These are phyloP conservation scores for Xerus inauris DNA, from an alignment of 2,113 vertebrate genomes.

Conservation along the genomic window DNA sequence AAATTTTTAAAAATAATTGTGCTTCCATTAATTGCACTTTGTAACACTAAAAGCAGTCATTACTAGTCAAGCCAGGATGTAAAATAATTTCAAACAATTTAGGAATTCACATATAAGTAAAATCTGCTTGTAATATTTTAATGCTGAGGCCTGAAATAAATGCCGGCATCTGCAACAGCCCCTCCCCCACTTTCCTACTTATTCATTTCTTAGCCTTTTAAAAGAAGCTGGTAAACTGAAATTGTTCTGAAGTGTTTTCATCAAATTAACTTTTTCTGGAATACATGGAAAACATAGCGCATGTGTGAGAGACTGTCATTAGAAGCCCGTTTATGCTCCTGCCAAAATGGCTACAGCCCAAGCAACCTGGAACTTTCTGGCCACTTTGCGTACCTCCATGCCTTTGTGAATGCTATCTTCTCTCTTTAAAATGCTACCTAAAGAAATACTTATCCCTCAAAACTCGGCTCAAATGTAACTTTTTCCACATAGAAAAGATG, in stretches of 20 bases:
- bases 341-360: not conserved
- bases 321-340: not conserved
- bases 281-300: not conserved
- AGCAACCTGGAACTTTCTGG: not conserved
- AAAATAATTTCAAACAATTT: conserved; percentile 52
- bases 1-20: conserved; percentile 26
- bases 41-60: conserved; percentile 29
- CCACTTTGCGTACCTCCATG: not conserved
- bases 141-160: conserved; percentile 45
- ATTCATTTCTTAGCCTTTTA: conserved; percentile 35
- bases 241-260: not conserved
- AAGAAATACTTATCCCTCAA: not conserved
- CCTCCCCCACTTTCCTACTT: not conserved
- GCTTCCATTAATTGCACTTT: conserved; percentile 27
- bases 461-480: not conserved
- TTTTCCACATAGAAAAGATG: not conserved
- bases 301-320: not conserved
- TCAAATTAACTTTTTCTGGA: not conserved
- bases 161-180: not conserved
- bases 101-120: conserved; percentile 48
- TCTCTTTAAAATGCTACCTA: not conserved
- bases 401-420: not conserved
- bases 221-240: conserved; percentile 43
- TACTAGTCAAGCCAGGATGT: conserved; percentile 29
- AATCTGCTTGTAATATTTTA: conserved; percentile 62